These are phyloP conservation scores for Folsomia candida DNA, from an alignment of 2,888 invertebrate genomes.

Conservation along the genomic window DNA sequence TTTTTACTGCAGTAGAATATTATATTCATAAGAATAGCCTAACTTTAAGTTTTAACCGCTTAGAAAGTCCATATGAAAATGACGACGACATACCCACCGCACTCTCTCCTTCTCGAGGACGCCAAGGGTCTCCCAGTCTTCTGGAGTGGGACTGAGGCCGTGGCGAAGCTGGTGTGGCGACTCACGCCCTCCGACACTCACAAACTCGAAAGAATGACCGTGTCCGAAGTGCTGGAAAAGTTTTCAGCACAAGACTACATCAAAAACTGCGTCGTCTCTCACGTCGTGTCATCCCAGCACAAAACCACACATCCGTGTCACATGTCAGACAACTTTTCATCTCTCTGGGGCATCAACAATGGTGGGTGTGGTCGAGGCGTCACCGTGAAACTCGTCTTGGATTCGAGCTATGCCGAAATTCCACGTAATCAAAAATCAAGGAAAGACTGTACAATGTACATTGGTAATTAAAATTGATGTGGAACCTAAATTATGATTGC, in stretches of 20 bases:
- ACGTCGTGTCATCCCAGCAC: background rate
- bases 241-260: constrained; percentile 1
- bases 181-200: background rate
- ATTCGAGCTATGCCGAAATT: too few relatives aligned
- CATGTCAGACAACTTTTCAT: background rate
- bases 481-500: background rate
- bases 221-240: background rate
- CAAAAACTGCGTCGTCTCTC: background rate
- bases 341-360: background rate
- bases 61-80: too few relatives aligned
- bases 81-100: too few relatives aligned
- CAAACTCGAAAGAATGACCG: background rate
- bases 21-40: too few relatives aligned
- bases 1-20: too few relatives aligned
- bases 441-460: too few relatives aligned
- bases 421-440: too few relatives aligned
- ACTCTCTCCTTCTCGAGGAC: background rate
- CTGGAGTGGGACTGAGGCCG: background rate
- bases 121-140: constrained; percentile 10
- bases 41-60: too few relatives aligned
- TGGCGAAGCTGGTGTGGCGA: background rate
- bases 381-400: too few relatives aligned
- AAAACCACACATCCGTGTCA: background rate
- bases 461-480: too few relatives aligned
- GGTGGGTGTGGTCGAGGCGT: too few relatives aligned